These are phyloP conservation scores for Cryptocephalus primarius DNA, from an alignment of 2,888 invertebrate genomes.

Conservation along the genomic window DNA sequence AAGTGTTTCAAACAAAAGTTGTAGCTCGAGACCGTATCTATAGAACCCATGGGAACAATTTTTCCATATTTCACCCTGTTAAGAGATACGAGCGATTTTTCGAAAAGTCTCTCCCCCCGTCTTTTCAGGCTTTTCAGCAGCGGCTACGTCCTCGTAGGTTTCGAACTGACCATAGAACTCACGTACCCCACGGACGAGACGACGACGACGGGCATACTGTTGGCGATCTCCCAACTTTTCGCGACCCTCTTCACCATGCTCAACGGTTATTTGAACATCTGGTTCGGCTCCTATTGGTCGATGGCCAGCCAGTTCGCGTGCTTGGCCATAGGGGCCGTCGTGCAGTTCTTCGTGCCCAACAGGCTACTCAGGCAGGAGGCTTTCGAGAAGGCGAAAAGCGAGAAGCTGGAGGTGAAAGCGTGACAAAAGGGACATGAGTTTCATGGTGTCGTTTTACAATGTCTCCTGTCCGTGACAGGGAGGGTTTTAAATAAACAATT, in stretches of 20 bases:
- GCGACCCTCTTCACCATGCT: constrained; percentile 11
- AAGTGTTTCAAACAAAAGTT: no score
- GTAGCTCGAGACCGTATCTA: no score
- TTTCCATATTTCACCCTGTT: no score
- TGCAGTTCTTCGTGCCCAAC: constrained; percentile 15
- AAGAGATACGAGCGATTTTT: no score
- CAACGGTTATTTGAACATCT: constrained; percentile 9
- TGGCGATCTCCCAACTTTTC: constrained; percentile 13
- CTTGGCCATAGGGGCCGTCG: constrained; percentile 11
- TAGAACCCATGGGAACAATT: no score
- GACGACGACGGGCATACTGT: constrained; percentile 15
- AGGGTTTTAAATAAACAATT: no score
- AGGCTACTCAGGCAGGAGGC: constrained; percentile 11
- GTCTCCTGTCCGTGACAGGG: no score
- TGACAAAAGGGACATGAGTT: no score
- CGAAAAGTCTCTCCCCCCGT: no score
- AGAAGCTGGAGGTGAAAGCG: no score
- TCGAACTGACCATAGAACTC: constrained; percentile 19
- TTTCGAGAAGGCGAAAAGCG: constrained; percentile 4
- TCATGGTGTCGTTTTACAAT: no score
- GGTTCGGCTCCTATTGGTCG: constrained; percentile 4
- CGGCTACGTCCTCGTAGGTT: constrained; percentile 18
- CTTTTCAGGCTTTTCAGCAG: constrained; percentile 15
- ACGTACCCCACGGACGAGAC: constrained; percentile 18
- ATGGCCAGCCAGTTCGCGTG: constrained; percentile 5